Percentiles rank a stretch among this genome's conserved stretches.
Conservation (phyloP, 2,113 vertebrate genomes). For the human region DNA sequence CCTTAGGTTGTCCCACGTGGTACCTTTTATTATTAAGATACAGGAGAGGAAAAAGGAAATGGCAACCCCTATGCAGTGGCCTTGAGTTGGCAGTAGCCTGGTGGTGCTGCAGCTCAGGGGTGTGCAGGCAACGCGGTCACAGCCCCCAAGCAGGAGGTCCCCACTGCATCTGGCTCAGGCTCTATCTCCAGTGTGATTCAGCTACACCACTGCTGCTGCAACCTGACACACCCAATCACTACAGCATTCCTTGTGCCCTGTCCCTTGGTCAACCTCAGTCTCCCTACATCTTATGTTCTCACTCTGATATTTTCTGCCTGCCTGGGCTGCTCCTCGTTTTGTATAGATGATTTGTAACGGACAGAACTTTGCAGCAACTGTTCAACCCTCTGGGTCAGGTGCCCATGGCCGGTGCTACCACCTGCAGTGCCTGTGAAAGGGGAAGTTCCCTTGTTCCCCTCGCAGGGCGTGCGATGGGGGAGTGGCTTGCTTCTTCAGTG, state of each 20-base stretch:
- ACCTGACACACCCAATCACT: not conserved
- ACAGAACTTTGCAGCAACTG: not conserved
- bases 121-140: fast-evolving
- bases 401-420: not conserved
- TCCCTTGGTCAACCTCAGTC: not conserved
- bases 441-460: too few relatives aligned
- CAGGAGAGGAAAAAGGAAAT: not conserved
- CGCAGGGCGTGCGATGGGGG: fast-evolving
- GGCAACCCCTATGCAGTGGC: not conserved
- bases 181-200: not conserved
- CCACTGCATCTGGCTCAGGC: too few relatives aligned
- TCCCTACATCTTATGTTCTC: too few relatives aligned
- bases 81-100: not conserved
- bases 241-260: not conserved
- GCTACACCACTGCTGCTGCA: fast-evolving
- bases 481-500: too few relatives aligned
- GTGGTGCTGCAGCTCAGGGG: not conserved
- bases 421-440: too few relatives aligned
- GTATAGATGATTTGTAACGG: not conserved
- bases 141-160: not conserved
- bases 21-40: not conserved
- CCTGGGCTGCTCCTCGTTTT: not conserved
- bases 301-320: not conserved
- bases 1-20: not conserved
- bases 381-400: not conserved